These are phyloP conservation scores for Hesperophylax magnus DNA, from an alignment of 1,140 invertebrate genomes.

Conservation along the genomic window DNA sequence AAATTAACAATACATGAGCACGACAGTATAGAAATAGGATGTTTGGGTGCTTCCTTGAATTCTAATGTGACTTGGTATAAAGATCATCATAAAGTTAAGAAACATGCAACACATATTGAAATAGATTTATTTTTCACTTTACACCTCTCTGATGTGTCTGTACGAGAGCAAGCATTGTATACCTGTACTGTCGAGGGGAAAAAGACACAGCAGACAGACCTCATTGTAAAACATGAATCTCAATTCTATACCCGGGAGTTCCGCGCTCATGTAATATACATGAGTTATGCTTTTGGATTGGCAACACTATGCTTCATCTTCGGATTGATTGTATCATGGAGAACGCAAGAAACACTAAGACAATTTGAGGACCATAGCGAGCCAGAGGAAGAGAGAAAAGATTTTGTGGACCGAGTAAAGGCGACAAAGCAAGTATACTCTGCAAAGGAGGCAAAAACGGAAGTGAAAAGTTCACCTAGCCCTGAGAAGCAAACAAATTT, in stretches of 20 bases:
- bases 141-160: slow-evolving; percentile 9
- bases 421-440: too few relatives aligned
- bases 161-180: not conserved
- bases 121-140: slow-evolving; percentile 31
- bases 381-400: too few relatives aligned
- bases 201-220: not conserved
- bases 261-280: slow-evolving; percentile 8
- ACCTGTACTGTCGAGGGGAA: not conserved
- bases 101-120: not conserved
- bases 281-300: not conserved
- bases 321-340: slow-evolving; percentile 4
- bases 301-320: not conserved
- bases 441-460: too few relatives aligned
- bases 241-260: not conserved
- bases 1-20: slow-evolving; percentile 15
- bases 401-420: too few relatives aligned
- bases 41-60: slow-evolving; percentile 29
- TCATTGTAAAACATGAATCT: not conserved
- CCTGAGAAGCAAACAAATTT: too few relatives aligned
- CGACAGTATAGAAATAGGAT: slow-evolving; percentile 14
- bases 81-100: not conserved
- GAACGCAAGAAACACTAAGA: slow-evolving; percentile 8
- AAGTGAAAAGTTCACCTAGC: too few relatives aligned
- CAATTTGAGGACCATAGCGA: not conserved
- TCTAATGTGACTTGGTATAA: slow-evolving; percentile 46